A percentile compares a stretch with the other conserved stretches of the same genome.
These are phyloP conservation scores for Ostrea edulis DNA, from an alignment of 1,140 invertebrate genomes.

Conservation along the genomic window DNA sequence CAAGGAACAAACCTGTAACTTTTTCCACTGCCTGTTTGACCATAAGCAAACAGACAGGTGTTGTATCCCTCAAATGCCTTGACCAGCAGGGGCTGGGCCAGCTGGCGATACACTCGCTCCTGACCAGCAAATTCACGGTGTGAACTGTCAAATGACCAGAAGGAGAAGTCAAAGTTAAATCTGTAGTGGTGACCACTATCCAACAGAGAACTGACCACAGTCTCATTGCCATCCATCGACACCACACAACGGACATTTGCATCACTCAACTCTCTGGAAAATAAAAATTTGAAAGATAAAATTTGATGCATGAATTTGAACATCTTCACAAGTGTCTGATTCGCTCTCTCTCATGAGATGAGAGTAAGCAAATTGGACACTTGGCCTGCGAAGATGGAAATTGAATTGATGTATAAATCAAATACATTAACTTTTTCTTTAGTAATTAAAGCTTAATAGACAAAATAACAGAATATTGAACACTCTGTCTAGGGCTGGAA, in stretches of 20 bases:
- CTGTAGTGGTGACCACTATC: constrained; percentile 80
- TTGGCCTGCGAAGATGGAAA: too few species aligned
- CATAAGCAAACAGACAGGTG: constrained; percentile 93
- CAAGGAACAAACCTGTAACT: constrained; percentile 82
- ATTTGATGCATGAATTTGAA: too few species aligned
- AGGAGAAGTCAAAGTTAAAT: constrained; percentile 84
- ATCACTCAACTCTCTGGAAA: constrained; percentile 79
- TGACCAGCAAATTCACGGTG: constrained; percentile 74
- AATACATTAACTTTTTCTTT: too few species aligned
- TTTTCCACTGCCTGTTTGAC: constrained; percentile 96
- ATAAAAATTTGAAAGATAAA: constrained; percentile 38
- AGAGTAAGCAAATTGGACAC: too few species aligned
- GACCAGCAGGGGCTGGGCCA: constrained; percentile 76
- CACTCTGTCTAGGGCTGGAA: too few species aligned
- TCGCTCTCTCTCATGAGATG: too few species aligned
- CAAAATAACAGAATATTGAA: too few species aligned
- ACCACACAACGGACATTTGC: constrained; percentile 81
- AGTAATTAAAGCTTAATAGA: too few species aligned
- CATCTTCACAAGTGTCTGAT: too few species aligned
- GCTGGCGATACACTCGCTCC: constrained; percentile 73
- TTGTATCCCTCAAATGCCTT: constrained; percentile 80
- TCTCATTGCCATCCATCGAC: constrained; percentile 81
- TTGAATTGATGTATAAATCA: too few species aligned
- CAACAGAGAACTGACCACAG: constrained; percentile 75
- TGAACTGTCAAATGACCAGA: constrained; percentile 81